Evolutionary conservation across 2,113 vertebrate genomes (phyloP), one percentile per base, ranked within the genome.

Genomic region (Cynoglossus semilaevis): DNA sequence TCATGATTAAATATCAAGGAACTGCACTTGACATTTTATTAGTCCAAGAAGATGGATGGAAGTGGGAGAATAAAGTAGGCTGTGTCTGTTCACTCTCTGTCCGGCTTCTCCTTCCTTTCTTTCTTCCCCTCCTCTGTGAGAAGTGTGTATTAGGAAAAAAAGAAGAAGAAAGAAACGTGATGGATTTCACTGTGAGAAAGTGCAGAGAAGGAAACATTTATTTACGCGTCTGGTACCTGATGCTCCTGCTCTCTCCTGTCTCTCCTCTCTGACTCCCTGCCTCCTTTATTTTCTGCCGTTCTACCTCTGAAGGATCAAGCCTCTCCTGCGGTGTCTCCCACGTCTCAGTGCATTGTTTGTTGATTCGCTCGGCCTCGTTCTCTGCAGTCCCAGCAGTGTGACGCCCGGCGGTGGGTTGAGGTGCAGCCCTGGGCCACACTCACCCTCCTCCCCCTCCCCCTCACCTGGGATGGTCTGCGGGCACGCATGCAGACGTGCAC

Each of bases 21-120:
- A 92, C 91, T 87, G 89, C 88, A 85, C 91, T 86, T 91, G 93
- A 92, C 92, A 89, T 90, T 82, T 93, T 91, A 93, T 91, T 92
- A 93, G 93, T 92, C 87, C 86, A 93, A 88, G 91, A 93, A 94
- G 92, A 94, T 93, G 92, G 92, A 95, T 96, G 94, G 92, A 95
- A 92, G 91, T 82, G 84, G 78, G 74, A 77, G 82, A 83, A 85
- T 89, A 90, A 91, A 91, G 88, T 93, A 93, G 90, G 87, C 91
- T 92, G 90, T 84, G 84, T 87, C 80, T 83, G 85, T 82, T 83
- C 82, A 84, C 85, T 85, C 80, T 79, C 77, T 71, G 72, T 84
- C 76, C 64, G 2, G 58, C 61, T 71, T 73, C 14, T 41, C 72
- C 49, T 51, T 37, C 34, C 60, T 66, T 68, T n/a, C n/a, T n/a